Evolutionary conservation across 2,888 invertebrate genomes (phyloP).

Genomic region (Caenorhabditis sp.): DNA sequence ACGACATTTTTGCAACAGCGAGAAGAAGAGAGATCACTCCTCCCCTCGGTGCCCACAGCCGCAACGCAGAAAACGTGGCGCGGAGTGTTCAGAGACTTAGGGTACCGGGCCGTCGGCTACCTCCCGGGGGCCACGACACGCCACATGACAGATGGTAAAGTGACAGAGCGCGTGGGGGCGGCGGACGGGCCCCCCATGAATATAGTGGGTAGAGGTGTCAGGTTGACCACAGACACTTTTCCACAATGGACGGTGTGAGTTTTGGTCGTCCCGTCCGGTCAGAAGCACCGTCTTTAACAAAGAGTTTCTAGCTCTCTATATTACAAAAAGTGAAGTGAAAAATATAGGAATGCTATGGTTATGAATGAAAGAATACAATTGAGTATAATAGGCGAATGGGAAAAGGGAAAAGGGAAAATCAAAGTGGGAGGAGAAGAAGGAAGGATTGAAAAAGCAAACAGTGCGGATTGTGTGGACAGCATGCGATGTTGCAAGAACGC

Average conservation of each 20-base stretch:
- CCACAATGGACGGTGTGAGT: slow-evolving; percentile 30
- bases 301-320: not conserved
- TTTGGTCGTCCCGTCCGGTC: no score
- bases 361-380: not conserved
- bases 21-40: not conserved
- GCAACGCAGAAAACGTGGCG: not conserved
- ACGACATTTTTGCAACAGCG: not conserved
- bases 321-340: not conserved
- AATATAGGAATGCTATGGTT: no score
- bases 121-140: slow-evolving; percentile 30
- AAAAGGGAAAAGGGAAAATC: not conserved
- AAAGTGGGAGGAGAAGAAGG: not conserved
- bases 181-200: no score
- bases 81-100: slow-evolving; percentile 13
- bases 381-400: not conserved
- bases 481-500: not conserved
- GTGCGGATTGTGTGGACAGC: slow-evolving; percentile 22
- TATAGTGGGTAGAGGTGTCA: slow-evolving; percentile 17
- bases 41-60: not conserved
- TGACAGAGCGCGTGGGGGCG: slow-evolving; percentile 1
- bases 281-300: no score
- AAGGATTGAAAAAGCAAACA: slow-evolving; percentile 51
- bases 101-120: slow-evolving; percentile 29
- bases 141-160: slow-evolving; percentile 51
- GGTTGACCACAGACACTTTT: slow-evolving; percentile 1